Evolutionary conservation across 2,113 vertebrate genomes (phyloP).

Genomic region (Larimichthys polyactis): DNA sequence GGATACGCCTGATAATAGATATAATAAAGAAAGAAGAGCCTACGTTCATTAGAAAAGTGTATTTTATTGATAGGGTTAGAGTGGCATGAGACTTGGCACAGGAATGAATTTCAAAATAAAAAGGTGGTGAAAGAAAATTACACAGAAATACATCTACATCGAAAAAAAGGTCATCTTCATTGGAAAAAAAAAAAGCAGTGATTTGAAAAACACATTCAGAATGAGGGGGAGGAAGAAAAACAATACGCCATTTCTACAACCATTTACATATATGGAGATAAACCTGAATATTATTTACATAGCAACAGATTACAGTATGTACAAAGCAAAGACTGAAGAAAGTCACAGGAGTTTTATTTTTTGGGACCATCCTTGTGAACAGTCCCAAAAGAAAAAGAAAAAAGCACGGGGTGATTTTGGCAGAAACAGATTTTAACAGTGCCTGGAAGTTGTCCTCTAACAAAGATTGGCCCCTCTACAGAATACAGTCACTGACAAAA

Average conservation of each 20-base stretch:
- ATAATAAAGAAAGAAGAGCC: not conserved
- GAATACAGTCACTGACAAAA: slow-evolving; percentile 44
- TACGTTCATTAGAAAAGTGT: slow-evolving; percentile 76
- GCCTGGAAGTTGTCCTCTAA: slow-evolving; percentile 61
- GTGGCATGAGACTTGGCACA: slow-evolving; percentile 75
- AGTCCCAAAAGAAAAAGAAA: slow-evolving; percentile 9
- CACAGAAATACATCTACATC: slow-evolving; percentile 65
- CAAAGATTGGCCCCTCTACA: slow-evolving; percentile 38
- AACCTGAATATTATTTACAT: slow-evolving; percentile 80
- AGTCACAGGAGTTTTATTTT: slow-evolving; percentile 40
- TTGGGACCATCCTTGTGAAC: slow-evolving; percentile 19
- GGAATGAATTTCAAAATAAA: slow-evolving; percentile 58
- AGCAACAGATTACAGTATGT: slow-evolving; percentile 77
- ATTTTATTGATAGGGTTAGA: slow-evolving; percentile 81
- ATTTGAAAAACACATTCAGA: slow-evolving; percentile 61
- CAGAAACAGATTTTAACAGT: slow-evolving; percentile 54
- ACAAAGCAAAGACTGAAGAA: slow-evolving; percentile 60
- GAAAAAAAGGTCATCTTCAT: slow-evolving; percentile 68
- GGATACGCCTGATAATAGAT: not conserved
- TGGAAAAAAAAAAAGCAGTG: slow-evolving; percentile 71
- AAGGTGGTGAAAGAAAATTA: slow-evolving; percentile 51
- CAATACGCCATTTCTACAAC: slow-evolving; percentile 75
- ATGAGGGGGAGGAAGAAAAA: not conserved
- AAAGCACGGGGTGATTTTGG: slow-evolving; percentile 40
- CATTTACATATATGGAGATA: slow-evolving; percentile 77